Percentiles rank a stretch among this genome's conserved stretches.
Evolutionary conservation across 2,797 vertebrate species (phyloP).

Genomic region (Poeciliopsis presidionis): DNA sequence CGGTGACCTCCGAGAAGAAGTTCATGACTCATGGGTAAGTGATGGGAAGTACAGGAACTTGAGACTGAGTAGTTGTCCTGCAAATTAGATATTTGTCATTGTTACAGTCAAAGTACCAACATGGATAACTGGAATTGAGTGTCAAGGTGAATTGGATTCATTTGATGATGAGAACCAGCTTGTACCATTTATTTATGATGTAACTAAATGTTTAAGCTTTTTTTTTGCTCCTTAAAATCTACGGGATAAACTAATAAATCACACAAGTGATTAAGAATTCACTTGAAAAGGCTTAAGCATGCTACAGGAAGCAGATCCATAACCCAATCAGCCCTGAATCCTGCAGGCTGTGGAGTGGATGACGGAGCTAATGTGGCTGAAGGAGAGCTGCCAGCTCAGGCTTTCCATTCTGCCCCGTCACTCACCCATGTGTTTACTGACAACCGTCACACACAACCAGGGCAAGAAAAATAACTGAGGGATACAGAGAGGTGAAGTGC

Average conservation of each 20-base stretch:
- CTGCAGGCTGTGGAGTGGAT: slow-evolving; percentile 32
- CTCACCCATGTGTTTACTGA: slow-evolving; percentile 18
- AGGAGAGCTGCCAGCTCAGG: slow-evolving; percentile 28
- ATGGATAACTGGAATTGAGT: slow-evolving; percentile 19
- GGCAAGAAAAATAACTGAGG: too few relatives aligned
- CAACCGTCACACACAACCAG: neutral
- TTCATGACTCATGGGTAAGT: slow-evolving; percentile 56
- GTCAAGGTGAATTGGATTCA: slow-evolving; percentile 30
- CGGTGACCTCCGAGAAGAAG: slow-evolving; percentile 35
- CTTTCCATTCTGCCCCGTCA: slow-evolving; percentile 41
- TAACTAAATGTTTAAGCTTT: neutral
- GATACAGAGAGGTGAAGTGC: too few relatives aligned
- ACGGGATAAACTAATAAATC: neutral
- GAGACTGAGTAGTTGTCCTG: slow-evolving; percentile 22
- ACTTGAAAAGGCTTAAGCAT: slow-evolving; percentile 15
- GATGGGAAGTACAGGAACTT: slow-evolving; percentile 41
- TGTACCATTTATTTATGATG: slow-evolving; percentile 2
- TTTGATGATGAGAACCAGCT: neutral
- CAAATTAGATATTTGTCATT: slow-evolving; percentile 24
- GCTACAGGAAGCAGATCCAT: slow-evolving; percentile 35
- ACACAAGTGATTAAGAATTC: slow-evolving; percentile 4
- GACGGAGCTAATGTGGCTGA: slow-evolving; percentile 31
- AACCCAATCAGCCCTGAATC: slow-evolving; percentile 28
- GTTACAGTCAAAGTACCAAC: slow-evolving; percentile 3
- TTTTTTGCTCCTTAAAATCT: neutral